Base-by-base conservation (phyloP, 64 coral and sea anemone genomes). In the Montipora foliosa region DNA sequence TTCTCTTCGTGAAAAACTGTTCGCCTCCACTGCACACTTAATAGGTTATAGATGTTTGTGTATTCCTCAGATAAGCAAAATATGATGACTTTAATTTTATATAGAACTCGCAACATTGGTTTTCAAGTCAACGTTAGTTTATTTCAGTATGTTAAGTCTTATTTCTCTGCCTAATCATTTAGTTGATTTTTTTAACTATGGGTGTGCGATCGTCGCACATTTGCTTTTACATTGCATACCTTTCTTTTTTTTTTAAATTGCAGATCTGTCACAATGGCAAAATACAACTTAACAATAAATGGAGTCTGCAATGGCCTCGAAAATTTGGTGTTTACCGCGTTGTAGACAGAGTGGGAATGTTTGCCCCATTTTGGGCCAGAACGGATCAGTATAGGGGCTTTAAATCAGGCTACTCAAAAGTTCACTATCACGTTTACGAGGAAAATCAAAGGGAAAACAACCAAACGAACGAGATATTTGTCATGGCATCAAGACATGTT, bases 321-420 rank as follows among this genome's bases (percentile, higher is more conserved):
- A 83, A 64, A 68, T 92, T 92, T 84, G 90, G 90, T 12, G 5
- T 58, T 21, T 82, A 21, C 37, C 12, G 5, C 5, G 66, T 55
- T 37, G 13, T 83, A 60, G 25, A 37, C 22, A 62, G n/a, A 1
- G n/a, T 62, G 0, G 19, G 24, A 44, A 46, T 74, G 13, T 62
- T 92, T 60, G 72, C 90, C 48, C 90, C 90, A 24, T 92, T 61
- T 11, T 92, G 90, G 90, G 49, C 90, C n/a, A 76, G 21, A 6
- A 67, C 57, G 17, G 67, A 91, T 17, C 51, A 50, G 6, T 37
- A 74, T 46, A 15, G 5, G n/a, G 12, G 78, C 4, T 91, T 91
- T 60, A 53, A 53, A 37, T 2, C 8, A 0, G 22, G 22, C 45
- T 8, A 55, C 57, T 91, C 90, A 8, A 83, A 57, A 44, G 79